Conservation (phyloP, 2,888 invertebrate genomes). For the Hololepta plana region DNA sequence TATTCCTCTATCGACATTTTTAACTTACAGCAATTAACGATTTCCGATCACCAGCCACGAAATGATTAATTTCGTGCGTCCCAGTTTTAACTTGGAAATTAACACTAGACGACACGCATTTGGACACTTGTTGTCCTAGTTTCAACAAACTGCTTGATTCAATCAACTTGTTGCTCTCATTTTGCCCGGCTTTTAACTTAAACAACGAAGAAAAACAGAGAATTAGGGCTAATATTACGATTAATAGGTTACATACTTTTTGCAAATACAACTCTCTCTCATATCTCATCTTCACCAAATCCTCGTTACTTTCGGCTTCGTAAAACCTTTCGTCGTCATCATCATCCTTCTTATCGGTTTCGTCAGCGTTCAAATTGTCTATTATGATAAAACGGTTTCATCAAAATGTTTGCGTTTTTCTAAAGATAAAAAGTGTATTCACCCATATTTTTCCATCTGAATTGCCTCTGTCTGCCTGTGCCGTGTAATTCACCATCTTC, state of each 20-base stretch:
- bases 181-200: conserved; percentile 1
- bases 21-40: too few relatives aligned
- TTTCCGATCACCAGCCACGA: too few relatives aligned
- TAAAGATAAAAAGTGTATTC: conserved; percentile 11
- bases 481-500: conserved; percentile 76
- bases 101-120: too few relatives aligned
- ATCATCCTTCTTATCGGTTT: conserved; percentile 15
- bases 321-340: conserved; percentile 21
- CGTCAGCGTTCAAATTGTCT: conserved; percentile 1
- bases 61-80: conserved; percentile 22
- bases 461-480: conserved; percentile 61
- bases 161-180: too few relatives aligned
- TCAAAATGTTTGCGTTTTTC: not conserved
- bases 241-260: conserved; percentile 28
- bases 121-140: too few relatives aligned
- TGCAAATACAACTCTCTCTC: conserved; percentile 65
- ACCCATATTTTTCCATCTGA: conserved; percentile 73
- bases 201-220: not conserved
- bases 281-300: conserved; percentile 61
- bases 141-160: too few relatives aligned
- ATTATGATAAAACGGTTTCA: not conserved
- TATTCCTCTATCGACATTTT: too few relatives aligned
- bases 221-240: not conserved
- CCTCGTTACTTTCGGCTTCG: conserved; percentile 42
- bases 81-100: conserved; percentile 29